These are phyloP conservation scores for Nematostella vectensis DNA, from an alignment of 92 coral and sea anemone genomes.

Conservation along the genomic window DNA sequence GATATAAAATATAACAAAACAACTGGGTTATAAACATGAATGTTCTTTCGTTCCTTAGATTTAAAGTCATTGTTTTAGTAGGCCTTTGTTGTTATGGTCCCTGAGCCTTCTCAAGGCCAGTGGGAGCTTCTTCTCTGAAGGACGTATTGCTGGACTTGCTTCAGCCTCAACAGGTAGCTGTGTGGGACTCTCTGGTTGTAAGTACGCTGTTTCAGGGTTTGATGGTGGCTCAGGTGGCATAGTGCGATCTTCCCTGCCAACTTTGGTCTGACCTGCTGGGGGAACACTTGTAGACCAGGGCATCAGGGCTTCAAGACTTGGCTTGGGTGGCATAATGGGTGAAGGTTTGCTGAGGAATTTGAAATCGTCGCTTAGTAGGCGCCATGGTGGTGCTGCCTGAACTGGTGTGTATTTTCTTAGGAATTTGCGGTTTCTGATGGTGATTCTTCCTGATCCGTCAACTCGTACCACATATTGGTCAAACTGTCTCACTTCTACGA, in stretches of 20 bases:
- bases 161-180: neutral
- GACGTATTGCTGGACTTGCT: conserved; percentile 6
- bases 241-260: neutral
- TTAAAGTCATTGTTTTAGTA: conserved; percentile 11
- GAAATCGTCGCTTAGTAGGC: neutral
- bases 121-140: conserved; percentile 7
- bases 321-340: neutral
- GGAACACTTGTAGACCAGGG: neutral
- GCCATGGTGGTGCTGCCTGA: neutral
- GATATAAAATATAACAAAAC: conserved; percentile 14
- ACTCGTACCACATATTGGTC: too few relatives aligned
- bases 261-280: neutral
- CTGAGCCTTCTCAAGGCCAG: conserved; percentile 9
- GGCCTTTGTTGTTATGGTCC: conserved; percentile 16
- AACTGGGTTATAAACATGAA: neutral
- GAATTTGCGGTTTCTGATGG: neutral
- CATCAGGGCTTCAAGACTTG: neutral
- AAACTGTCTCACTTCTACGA: too few relatives aligned
- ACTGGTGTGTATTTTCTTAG: neutral
- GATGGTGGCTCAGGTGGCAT: neutral
- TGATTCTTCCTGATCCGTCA: too few relatives aligned
- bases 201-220: neutral
- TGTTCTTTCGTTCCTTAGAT: neutral
- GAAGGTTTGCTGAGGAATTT: neutral
- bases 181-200: neutral